Base-by-base conservation (phyloP, 2,113 vertebrate genomes). In the Otus sunia region DNA sequence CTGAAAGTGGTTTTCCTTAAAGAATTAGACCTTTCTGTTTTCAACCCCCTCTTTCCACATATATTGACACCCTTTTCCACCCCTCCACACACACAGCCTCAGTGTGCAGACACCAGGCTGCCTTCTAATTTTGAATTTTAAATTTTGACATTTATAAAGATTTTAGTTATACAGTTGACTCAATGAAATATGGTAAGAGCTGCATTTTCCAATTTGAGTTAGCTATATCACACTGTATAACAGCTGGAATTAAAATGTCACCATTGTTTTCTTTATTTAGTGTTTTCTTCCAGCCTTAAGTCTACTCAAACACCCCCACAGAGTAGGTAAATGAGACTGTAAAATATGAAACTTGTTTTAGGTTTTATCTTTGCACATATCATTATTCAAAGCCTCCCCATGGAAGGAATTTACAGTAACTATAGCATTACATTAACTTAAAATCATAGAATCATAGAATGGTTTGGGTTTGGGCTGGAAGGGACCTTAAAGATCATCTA, bases 181-280 rank as follows among this genome's bases (percentile, higher is more conserved):
- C 64, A 60, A 43, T 76, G 67, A 95, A 94, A 83, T 74, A 92
- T 36, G 29, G 50, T 49, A 66, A 92, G 64, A 94, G 9, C n/a
- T 92, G 30, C 37, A 66, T 90, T 97, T 96, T 97, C 47, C 94
- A 71, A 20, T 12, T 79, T 36, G 27, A 81, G 41, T 53, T 88
- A 62, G 45, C 13, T 92, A 20, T 95, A 92, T 52, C 11, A 34
- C 39, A 32, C 30, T 75, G 19, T 66, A 43, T 94, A 96, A 90
- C 83, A 96, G 11, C 25, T 86, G 86, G 18, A 66, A 96, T 95
- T 96, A 94, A 92, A 77, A 90, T 88, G 84, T 93, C 93, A 96
- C 52, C 21, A 11, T 59, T 88, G 12, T 47, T 94, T 91, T 85
- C 52, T 80, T 96, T 96, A 95, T 92, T 95, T 88, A 92, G 30